Conservation (phyloP, 2,888 invertebrate genomes). For the Trachelus iudaicus region DNA sequence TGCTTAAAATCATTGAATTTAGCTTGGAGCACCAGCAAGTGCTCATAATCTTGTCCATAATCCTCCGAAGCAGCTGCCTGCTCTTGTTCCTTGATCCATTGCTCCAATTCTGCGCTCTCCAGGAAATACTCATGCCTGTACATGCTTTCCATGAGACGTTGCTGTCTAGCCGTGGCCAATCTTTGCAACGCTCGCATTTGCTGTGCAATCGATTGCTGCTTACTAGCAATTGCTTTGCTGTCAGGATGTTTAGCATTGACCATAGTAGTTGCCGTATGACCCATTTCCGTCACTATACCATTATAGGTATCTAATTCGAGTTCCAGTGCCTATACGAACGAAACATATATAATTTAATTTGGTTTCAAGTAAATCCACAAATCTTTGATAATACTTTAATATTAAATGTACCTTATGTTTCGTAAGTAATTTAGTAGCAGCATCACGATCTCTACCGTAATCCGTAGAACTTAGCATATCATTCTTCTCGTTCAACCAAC, state of each 20-base stretch:
- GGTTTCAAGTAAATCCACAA: not conserved
- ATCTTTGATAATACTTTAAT: constrained; percentile 3
- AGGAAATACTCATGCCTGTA: constrained; percentile 91
- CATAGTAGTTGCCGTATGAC: constrained; percentile 85
- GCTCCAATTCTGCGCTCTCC: constrained; percentile 89
- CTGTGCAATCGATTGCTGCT: constrained; percentile 81
- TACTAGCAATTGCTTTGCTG: constrained; percentile 80
- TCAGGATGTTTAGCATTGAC: constrained; percentile 85
- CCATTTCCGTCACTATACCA: constrained; percentile 93
- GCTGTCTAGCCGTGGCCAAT: constrained; percentile 81
- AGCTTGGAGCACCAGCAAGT: constrained; percentile 83
- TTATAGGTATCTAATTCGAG: constrained; percentile 92
- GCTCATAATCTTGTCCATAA: constrained; percentile 94
- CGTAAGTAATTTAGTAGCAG: constrained; percentile 91
- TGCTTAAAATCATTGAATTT: constrained; percentile 95
- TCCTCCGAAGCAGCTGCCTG: constrained; percentile 91
- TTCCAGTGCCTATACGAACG: constrained; percentile 81
- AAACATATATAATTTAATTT: not conserved
- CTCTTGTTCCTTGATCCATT: constrained; percentile 93
- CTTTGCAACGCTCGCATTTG: constrained; percentile 85
- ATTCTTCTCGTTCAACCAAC: constrained; percentile 90
- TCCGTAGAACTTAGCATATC: constrained; percentile 85
- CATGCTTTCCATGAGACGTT: constrained; percentile 90
- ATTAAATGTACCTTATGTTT: constrained; percentile 83
- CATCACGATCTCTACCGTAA: constrained; percentile 89